phyloP scores from a whole-genome alignment of 2,888 invertebrate genomes.

The Melinopterus prodromus region DNA sequence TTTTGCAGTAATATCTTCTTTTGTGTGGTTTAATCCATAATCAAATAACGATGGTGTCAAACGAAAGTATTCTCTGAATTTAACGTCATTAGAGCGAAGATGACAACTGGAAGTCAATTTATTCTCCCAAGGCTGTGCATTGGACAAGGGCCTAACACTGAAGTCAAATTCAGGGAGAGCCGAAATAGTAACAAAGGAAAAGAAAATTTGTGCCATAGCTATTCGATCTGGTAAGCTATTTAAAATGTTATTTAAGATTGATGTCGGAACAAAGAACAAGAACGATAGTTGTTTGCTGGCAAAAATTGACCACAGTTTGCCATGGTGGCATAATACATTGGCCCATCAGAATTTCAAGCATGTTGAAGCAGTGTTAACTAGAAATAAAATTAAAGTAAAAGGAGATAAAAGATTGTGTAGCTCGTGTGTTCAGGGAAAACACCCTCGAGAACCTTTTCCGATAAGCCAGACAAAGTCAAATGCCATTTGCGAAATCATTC shows the following conservation, averaged over 20 bases:
- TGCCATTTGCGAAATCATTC: conserved; percentile 25
- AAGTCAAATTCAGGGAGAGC: conserved; percentile 37
- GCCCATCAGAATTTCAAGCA: conserved; percentile 23
- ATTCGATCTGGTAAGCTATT: conserved; percentile 22
- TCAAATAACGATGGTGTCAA: too few species aligned
- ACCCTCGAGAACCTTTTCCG: conserved; percentile 16
- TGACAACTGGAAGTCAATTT: conserved; percentile 42
- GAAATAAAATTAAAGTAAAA: conserved; percentile 6
- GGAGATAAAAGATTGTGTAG: not conserved
- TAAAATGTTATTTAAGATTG: conserved; percentile 28
- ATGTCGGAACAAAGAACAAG: not conserved
- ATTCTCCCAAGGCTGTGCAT: conserved; percentile 41
- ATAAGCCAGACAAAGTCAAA: conserved; percentile 15
- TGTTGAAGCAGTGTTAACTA: conserved; percentile 5
- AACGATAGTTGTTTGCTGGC: conserved; percentile 15
- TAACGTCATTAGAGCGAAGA: too few species aligned
- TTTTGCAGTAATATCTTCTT: too few species aligned
- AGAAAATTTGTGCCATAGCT: conserved; percentile 19
- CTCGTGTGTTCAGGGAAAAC: conserved; percentile 27
- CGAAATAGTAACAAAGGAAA: conserved; percentile 33
- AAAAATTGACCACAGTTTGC: conserved; percentile 6
- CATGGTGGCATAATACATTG: conserved; percentile 23
- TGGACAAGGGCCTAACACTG: conserved; percentile 42
- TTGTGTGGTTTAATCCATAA: too few species aligned
- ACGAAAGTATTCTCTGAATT: too few species aligned